Evolutionary conservation across 2,113 vertebrate genomes (phyloP).

Genomic region (Ictalurus punctatus): DNA sequence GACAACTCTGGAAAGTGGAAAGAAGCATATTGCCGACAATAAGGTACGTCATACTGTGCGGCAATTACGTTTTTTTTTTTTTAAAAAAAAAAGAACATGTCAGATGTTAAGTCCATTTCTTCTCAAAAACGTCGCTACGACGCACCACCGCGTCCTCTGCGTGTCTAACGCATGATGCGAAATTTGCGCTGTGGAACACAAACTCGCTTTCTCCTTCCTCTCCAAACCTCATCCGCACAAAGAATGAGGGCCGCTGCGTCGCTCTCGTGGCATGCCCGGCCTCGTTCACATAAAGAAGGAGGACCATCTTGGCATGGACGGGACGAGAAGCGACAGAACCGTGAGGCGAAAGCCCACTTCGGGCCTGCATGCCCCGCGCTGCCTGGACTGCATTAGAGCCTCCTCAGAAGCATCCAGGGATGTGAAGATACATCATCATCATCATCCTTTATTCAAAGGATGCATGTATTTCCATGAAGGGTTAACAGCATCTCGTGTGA

Average conservation of each 20-base stretch:
- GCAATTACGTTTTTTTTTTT: slow-evolving; percentile 60
- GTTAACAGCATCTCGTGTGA: slow-evolving; percentile 59
- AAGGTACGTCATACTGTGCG: slow-evolving; percentile 63
- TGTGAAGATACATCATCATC: slow-evolving; percentile 57
- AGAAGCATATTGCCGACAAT: slow-evolving; percentile 49
- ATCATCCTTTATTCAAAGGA: slow-evolving; percentile 65
- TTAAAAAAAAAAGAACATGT: slow-evolving; percentile 48
- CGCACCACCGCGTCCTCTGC: slow-evolving; percentile 78
- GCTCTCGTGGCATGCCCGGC: slow-evolving; percentile 71
- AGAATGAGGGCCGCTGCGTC: slow-evolving; percentile 78
- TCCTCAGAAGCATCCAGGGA: slow-evolving; percentile 75
- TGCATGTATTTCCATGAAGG: slow-evolving; percentile 65
- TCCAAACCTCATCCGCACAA: slow-evolving; percentile 83
- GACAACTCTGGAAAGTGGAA: slow-evolving; percentile 50
- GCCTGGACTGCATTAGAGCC: slow-evolving; percentile 66
- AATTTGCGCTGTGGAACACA: slow-evolving; percentile 61
- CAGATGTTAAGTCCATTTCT: slow-evolving; percentile 65
- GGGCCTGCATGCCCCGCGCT: slow-evolving; percentile 64
- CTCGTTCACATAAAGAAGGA: slow-evolving; percentile 77
- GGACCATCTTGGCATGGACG: slow-evolving; percentile 75
- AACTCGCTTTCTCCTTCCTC: slow-evolving; percentile 73
- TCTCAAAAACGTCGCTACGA: slow-evolving; percentile 64
- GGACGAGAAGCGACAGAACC: slow-evolving; percentile 66
- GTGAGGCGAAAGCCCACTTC: slow-evolving; percentile 55
- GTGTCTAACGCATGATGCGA: slow-evolving; percentile 66